Conservation (phyloP, 1,140 invertebrate genomes). For the Dendrolimus kikuchii region DNA sequence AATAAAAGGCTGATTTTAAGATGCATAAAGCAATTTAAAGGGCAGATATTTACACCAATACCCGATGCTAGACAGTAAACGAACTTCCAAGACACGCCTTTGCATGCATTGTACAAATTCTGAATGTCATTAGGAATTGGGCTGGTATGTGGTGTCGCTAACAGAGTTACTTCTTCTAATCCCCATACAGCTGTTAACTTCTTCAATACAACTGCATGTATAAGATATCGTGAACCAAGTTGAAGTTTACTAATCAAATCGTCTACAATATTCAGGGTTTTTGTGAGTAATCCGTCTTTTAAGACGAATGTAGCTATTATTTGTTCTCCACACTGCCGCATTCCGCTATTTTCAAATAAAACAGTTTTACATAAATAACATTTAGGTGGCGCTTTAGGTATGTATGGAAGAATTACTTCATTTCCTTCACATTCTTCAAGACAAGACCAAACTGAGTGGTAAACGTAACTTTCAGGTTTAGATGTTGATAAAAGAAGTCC, state of each 20-base stretch:
- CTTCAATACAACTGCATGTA: conserved; percentile 35
- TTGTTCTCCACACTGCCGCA: conserved; percentile 48
- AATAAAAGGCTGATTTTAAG: conserved; percentile 54
- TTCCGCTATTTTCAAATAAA: conserved; percentile 50
- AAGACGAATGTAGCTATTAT: conserved; percentile 40
- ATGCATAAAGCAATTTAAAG: conserved; percentile 52
- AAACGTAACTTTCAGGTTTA: conserved; percentile 41
- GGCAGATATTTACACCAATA: conserved; percentile 41
- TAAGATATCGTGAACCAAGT: conserved; percentile 32
- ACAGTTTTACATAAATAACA: conserved; percentile 47
- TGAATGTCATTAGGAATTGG: conserved; percentile 36
- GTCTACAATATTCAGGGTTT: conserved; percentile 33
- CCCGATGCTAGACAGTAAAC: conserved; percentile 53
- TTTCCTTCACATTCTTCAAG: conserved; percentile 60
- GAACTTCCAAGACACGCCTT: conserved; percentile 49
- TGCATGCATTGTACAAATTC: conserved; percentile 35
- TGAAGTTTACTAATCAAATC: conserved; percentile 41
- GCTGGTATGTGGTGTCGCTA: conserved; percentile 26
- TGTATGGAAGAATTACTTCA: conserved; percentile 49
- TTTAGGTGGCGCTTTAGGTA: conserved; percentile 50
- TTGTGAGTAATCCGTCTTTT: conserved; percentile 26
- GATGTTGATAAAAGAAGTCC: conserved; percentile 41
- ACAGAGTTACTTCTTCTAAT: conserved; percentile 30
- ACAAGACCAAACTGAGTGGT: conserved; percentile 60
- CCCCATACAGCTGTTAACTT: conserved; percentile 36